These are phyloP conservation scores for Myioborus melanocephalus DNA, from an alignment of 2,797 vertebrate genomes.

Conservation along the genomic window DNA sequence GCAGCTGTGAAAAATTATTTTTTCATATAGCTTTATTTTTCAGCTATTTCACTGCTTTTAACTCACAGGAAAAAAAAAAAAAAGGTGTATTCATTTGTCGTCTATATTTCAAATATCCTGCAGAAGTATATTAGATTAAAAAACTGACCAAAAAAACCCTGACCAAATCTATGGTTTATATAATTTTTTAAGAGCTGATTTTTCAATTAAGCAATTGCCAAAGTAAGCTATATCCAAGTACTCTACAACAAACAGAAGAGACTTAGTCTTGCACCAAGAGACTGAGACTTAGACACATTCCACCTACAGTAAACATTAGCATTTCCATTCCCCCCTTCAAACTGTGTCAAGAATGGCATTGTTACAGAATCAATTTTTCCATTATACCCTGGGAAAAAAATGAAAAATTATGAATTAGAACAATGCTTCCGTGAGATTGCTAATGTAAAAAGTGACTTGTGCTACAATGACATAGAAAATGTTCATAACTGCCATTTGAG, in stretches of 20 bases:
- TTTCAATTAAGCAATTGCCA: background rate
- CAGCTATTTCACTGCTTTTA: background rate
- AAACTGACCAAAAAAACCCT: background rate
- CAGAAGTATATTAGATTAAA: background rate
- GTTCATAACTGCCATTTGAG: background rate
- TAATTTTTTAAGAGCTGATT: background rate
- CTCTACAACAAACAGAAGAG: background rate
- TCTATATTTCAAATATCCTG: background rate
- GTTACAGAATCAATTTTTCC: background rate
- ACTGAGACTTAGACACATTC: background rate
- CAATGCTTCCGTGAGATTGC: background rate
- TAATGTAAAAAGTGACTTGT: background rate
- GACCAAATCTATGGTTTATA: background rate
- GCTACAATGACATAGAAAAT: background rate
- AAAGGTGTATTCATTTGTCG: background rate
- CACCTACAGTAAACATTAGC: background rate
- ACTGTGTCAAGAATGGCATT: background rate
- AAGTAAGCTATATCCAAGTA: background rate
- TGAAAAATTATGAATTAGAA: background rate
- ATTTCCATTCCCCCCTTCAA: background rate
- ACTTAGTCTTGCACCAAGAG: background rate
- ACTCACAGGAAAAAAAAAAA: too few relatives aligned
- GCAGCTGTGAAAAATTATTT: background rate
- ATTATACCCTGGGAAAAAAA: background rate
- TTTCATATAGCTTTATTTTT: background rate